Conservation (phyloP, 2,113 vertebrate genomes). For the Athene cunicularia region DNA sequence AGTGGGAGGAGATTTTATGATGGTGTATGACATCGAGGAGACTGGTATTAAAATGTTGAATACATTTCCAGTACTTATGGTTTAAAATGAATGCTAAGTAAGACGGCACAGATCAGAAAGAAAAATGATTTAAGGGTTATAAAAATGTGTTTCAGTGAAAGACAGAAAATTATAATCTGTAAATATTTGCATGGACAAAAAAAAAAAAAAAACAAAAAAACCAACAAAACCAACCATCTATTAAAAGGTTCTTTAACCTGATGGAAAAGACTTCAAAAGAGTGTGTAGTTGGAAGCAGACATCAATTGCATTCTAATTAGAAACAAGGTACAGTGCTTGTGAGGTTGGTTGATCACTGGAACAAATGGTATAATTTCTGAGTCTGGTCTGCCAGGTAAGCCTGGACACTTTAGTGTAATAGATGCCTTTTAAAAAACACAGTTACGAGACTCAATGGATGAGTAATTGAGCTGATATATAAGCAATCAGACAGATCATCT, state of each 20-base stretch:
- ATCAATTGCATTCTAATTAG: not conserved
- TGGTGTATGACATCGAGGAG: not conserved
- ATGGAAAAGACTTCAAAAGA: not conserved
- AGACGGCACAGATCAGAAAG: not conserved
- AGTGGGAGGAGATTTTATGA: not conserved
- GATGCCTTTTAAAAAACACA: not conserved
- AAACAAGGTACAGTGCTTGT: not conserved
- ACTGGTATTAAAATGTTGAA: not conserved
- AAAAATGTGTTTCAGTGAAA: not conserved
- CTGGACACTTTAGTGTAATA: not conserved
- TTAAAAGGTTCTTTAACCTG: not conserved
- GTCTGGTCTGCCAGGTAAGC: not conserved
- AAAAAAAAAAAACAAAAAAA: not conserved
- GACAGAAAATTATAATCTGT: not conserved
- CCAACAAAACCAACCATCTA: too few species aligned
- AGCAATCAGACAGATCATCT: not conserved
- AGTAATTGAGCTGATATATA: not conserved
- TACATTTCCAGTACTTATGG: not conserved
- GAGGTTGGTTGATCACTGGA: slow-evolving; percentile 2
- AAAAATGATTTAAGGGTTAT: not conserved
- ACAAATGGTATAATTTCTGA: not conserved
- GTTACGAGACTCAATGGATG: not conserved
- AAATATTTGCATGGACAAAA: not conserved
- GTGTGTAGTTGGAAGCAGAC: not conserved
- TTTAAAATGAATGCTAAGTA: not conserved